Base-by-base conservation (phyloP, 2,797 vertebrate genomes). In the Falco columbarius region DNA sequence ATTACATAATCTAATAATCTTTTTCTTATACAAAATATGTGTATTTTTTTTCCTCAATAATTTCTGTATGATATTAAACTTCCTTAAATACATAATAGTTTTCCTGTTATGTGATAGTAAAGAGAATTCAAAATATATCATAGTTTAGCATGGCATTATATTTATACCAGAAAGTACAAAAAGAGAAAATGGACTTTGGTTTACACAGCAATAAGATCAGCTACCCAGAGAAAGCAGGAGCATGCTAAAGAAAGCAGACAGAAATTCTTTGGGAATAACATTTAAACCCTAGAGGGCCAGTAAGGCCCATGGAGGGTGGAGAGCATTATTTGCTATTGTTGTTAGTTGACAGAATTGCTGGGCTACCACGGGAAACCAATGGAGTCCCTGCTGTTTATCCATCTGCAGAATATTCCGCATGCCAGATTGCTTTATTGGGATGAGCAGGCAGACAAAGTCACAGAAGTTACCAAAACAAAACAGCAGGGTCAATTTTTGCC, bases 291-390 rank as follows among this genome's bases (percentile, higher is more conserved):
- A 44, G 30, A 85, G 51, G 14, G 27, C 75, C 66, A 22, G 27
- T 22, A 92, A 95, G 38, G 12, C 47, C n/a, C 17, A 3, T 38
- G 8, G 40, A 80, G 15, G 17, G 21, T 70, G 27, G 77, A 86
- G 10, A 87, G 17, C 24, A 40, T 54, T 68, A 46, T 93, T 95
- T 96, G 23, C 66, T 82, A 54, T 32, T 49, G 14, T 32, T 49
- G 14, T 27, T 74, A 76, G 21, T 72, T 75, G 14, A 24, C 85
- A 85, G 27, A 93, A 96, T 61, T 7, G 1, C 7, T 27, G 42
- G 67, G 70, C 24, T 72, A 44, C 59, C 14, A 19, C 3, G 5
- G 52, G 21, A 65, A 76, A 77, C 21, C 40, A 58, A 34, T 13
- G 38, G 8, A 18, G 32, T 83, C 38, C 58, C n/a, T 54, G n/a